A percentile compares a stretch with the other conserved stretches of the same genome.
phyloP scores from a whole-genome alignment of 1,140 invertebrate genomes.

The Eubasilissa regina region DNA sequence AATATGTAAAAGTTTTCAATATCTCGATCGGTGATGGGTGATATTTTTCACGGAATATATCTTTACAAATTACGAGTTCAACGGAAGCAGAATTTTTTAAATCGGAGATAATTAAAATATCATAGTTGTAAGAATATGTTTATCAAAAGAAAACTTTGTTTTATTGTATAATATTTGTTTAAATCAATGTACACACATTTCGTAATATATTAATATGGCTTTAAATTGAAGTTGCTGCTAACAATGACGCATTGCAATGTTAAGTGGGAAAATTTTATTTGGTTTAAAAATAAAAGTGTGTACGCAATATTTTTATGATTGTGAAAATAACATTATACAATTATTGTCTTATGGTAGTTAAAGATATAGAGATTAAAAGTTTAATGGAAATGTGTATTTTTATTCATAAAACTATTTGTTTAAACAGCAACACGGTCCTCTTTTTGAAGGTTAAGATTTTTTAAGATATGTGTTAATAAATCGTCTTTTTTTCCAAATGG shows the following conservation, averaged over 20 bases:
- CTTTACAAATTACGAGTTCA: neutral
- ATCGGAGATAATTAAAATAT: constrained; percentile 27
- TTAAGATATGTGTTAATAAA: no score
- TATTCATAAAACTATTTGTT: neutral
- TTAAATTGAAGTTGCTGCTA: constrained; percentile 15
- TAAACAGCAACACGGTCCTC: no score
- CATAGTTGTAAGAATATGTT: constrained; percentile 34
- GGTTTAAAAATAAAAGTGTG: neutral
- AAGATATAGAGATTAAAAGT: constrained; percentile 39
- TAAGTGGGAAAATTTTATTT: neutral
- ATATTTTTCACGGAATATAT: neutral
- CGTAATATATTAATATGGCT: neutral
- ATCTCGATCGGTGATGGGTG: neutral
- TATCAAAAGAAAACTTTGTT: neutral
- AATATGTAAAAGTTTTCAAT: constrained; percentile 12
- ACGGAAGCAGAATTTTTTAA: neutral
- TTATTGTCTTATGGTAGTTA: constrained; percentile 37
- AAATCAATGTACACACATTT: constrained; percentile 4
- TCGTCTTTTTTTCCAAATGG: no score
- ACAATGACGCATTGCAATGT: neutral
- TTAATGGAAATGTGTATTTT: constrained; percentile 1
- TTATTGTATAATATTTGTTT: constrained; percentile 19
- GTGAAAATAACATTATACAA: constrained; percentile 10
- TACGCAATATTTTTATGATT: constrained; percentile 19
- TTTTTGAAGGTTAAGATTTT: no score